Conservation (phyloP, 2,888 invertebrate species). For the Ochropleura leucogaster region DNA sequence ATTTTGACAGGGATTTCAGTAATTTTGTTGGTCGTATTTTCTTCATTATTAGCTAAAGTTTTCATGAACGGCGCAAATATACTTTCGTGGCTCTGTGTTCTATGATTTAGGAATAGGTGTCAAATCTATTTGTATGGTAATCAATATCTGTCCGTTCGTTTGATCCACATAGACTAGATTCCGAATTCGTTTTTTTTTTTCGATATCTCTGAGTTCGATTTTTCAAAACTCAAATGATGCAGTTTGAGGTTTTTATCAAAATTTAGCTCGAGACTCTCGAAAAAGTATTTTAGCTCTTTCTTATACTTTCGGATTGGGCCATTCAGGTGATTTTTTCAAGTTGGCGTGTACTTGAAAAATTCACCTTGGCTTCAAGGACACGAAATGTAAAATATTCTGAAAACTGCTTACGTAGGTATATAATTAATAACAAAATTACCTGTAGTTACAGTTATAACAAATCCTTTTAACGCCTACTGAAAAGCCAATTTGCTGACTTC, state of each 20-base stretch:
- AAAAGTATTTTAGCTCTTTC: no score
- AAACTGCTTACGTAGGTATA: neutral
- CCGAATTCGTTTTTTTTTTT: no score
- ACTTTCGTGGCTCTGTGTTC: neutral
- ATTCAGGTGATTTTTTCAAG: no score
- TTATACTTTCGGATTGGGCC: no score
- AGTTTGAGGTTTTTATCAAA: no score
- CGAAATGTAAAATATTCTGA: neutral
- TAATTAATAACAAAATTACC: conserved; percentile 6
- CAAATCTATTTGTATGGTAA: neutral
- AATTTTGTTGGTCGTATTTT: conserved; percentile 37
- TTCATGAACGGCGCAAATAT: neutral
- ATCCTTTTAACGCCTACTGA: conserved; percentile 15
- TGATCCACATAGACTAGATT: neutral
- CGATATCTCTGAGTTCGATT: no score
- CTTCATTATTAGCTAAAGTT: conserved; percentile 21
- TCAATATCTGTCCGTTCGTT: neutral
- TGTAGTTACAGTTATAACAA: neutral
- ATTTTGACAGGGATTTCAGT: conserved; percentile 52
- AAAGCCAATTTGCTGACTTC: conserved; percentile 25
- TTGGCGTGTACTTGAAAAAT: no score
- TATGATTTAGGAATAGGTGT: neutral
- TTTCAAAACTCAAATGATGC: no score
- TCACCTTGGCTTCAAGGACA: neutral
- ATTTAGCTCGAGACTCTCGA: no score